Evolutionary conservation across 2,113 vertebrate species (phyloP).

Genomic region (Macquaria australasica): DNA sequence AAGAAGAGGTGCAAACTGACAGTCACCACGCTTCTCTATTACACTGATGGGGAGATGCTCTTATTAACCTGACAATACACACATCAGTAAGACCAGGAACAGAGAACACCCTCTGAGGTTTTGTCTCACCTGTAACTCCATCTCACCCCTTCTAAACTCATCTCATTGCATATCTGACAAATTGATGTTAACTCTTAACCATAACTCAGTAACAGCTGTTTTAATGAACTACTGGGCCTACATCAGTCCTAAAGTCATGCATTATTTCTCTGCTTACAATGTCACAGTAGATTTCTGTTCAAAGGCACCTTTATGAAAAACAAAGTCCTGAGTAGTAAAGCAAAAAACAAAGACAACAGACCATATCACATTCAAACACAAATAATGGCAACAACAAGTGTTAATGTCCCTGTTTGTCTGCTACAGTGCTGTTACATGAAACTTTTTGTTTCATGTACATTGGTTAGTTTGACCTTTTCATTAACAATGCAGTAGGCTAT

Average conservation of each 20-base stretch:
- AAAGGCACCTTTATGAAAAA: not conserved
- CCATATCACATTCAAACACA: not conserved
- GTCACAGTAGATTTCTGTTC: too few species aligned
- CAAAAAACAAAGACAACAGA: not conserved
- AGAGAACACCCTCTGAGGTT: slow-evolving; percentile 70
- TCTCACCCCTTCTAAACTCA: slow-evolving; percentile 47
- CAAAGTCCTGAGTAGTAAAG: not conserved
- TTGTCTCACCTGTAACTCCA: slow-evolving; percentile 75
- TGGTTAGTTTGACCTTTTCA: not conserved
- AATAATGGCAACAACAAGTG: not conserved
- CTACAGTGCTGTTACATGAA: not conserved
- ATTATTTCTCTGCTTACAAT: not conserved
- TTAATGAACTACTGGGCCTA: not conserved
- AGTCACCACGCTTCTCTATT: slow-evolving; percentile 74
- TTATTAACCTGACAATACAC: slow-evolving; percentile 69
- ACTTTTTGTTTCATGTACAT: not conserved
- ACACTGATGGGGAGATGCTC: slow-evolving; percentile 66
- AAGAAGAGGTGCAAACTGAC: slow-evolving; percentile 76
- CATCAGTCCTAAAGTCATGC: not conserved
- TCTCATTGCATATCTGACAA: slow-evolving; percentile 22
- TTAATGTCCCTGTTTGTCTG: not conserved
- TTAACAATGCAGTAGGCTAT: not conserved
- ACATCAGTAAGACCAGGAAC: slow-evolving; percentile 54
- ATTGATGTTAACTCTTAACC: not conserved
- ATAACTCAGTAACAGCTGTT: not conserved